Evolutionary conservation across 1,140 invertebrate species (phyloP).

Genomic region (Pantala flavescens): DNA sequence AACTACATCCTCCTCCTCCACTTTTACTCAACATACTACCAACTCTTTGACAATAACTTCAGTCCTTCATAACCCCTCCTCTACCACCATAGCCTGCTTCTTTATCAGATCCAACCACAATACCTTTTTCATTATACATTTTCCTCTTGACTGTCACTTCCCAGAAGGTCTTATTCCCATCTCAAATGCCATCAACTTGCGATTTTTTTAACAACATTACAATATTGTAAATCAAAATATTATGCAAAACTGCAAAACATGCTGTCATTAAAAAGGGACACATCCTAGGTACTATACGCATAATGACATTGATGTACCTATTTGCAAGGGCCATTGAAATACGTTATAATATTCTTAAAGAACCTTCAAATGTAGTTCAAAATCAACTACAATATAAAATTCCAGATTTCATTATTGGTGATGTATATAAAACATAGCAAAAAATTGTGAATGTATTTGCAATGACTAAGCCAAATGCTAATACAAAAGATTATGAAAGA

Average conservation of each 20-base stretch:
- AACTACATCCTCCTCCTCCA: background rate
- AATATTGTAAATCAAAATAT: background rate
- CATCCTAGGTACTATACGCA: background rate
- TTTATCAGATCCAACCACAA: background rate
- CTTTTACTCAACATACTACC: background rate
- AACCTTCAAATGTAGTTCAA: background rate
- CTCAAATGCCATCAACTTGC: background rate
- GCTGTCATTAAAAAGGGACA: background rate
- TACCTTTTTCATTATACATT: background rate
- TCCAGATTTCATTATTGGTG: too few species aligned
- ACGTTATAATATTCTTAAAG: background rate
- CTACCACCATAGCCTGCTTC: background rate
- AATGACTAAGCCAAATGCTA: too few species aligned
- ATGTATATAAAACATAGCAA: too few species aligned
- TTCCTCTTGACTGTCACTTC: background rate
- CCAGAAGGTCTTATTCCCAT: background rate
- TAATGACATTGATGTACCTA: background rate
- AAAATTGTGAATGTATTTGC: too few species aligned
- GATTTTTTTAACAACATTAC: conserved; percentile 1
- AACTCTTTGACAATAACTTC: background rate
- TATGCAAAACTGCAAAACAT: background rate
- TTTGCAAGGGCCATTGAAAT: background rate
- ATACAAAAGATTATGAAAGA: too few species aligned
- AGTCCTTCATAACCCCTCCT: background rate
- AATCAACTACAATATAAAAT: too few species aligned